Conservation (phyloP, 2,888 invertebrate genomes). For the Acleris emargana region DNA sequence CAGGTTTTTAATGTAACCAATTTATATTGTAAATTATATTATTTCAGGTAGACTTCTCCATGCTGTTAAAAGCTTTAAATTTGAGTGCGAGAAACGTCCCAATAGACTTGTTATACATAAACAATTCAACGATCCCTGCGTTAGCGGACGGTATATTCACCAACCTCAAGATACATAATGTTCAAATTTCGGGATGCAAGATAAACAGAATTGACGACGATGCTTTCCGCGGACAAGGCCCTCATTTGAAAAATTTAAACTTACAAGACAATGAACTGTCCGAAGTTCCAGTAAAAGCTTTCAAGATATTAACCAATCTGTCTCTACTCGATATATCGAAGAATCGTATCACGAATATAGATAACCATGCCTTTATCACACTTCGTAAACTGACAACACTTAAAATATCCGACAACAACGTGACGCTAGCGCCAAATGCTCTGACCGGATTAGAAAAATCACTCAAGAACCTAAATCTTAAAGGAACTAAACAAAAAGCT, state of each 20-base stretch:
- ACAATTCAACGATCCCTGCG: constrained; percentile 91
- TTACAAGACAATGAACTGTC: constrained; percentile 92
- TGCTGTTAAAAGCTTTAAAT: constrained; percentile 89
- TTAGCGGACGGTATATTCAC: constrained; percentile 87
- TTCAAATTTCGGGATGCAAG: constrained; percentile 93
- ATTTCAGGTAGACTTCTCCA: constrained; percentile 88
- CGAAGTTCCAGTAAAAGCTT: constrained; percentile 89
- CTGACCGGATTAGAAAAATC: constrained; percentile 91
- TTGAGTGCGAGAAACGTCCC: constrained; percentile 86
- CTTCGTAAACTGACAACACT: constrained; percentile 90
- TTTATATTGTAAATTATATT: constrained; percentile 25
- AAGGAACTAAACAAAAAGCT: constrained; percentile 91
- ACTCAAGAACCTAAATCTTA: constrained; percentile 94
- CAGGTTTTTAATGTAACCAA: not conserved
- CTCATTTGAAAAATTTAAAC: constrained; percentile 91
- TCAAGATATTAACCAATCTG: constrained; percentile 87
- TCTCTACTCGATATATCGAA: constrained; percentile 93
- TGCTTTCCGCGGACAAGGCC: constrained; percentile 93
- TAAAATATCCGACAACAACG: constrained; percentile 94
- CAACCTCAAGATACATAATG: constrained; percentile 89
- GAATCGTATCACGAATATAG: constrained; percentile 89
- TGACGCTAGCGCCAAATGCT: constrained; percentile 87
- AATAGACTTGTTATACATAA: constrained; percentile 93
- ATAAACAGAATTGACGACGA: constrained; percentile 87
- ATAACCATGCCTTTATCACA: constrained; percentile 89